Base-by-base conservation (phyloP, 2,797 vertebrate genomes). In the Arnoldichthys spilopterus region DNA sequence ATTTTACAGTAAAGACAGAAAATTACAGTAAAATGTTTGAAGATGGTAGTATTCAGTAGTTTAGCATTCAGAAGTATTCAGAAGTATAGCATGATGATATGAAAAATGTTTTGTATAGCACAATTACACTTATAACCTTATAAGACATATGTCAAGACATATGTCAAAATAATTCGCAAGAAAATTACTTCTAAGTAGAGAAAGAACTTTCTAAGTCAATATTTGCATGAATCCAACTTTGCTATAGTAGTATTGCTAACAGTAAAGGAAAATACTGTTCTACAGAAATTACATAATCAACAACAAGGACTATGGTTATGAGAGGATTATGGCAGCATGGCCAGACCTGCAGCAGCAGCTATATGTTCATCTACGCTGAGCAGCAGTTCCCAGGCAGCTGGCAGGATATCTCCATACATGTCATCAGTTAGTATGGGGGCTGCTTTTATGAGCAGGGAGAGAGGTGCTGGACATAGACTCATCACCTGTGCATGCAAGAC, bases 301-400 rank as follows among this genome's bases (percentile, higher is more conserved):
- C 26, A 43, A 73, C 13, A 56, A 12, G 15, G 32, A 51, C 71
- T 30, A 16, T 2, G 16, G 34, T 9, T 15, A 45, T 12, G 7
- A 13, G 8, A 51, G 32, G 12, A 66, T 51, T 22, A 47, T 16
- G n/a, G 2, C 7, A 40, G 61, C 11, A 58, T 8, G 30, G 56
- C 51, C 85, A 86, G 85, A 99, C 98, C 98, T 80, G 98, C 97
- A 16, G 97, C 97, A 2, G 97, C 98, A 0, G 97, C 97, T 96
- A 99, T 99, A 80, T 99, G 98, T 79, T 99, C 98, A 43, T 99
- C 98, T 89, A 98, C 93, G 2, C 98, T 99, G 70, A 99, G 96
- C 73, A 99, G 85, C 9, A 99, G 94, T 72, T 99, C 98, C 98
- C 98, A 99, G 0, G 98, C 98, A 5, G 98, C 97, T 0, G 98